These are phyloP conservation scores for Zaprionus tsacasi DNA, from an alignment of 1,140 invertebrate species.

Conservation along the genomic window DNA sequence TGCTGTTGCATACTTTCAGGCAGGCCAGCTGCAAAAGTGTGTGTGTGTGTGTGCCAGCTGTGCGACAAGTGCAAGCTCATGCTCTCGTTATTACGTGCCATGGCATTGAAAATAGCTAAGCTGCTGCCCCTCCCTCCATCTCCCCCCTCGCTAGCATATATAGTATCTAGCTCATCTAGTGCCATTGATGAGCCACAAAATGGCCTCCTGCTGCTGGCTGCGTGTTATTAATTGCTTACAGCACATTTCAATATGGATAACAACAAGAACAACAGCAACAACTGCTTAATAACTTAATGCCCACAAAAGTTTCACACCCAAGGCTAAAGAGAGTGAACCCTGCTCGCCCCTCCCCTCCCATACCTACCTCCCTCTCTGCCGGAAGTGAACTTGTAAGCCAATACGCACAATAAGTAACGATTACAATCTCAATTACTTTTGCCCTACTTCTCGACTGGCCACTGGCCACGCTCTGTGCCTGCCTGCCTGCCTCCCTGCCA, in stretches of 20 bases:
- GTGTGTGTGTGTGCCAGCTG: constrained; percentile 1
- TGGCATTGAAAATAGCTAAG: constrained; percentile 66
- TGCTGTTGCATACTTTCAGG: constrained; percentile 66
- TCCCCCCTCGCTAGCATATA: too few species aligned
- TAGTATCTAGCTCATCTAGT: constrained; percentile 14
- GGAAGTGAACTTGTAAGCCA: constrained; percentile 40
- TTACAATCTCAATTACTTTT: constrained; percentile 81
- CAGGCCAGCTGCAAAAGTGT: too few species aligned
- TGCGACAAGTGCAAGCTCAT: constrained; percentile 76
- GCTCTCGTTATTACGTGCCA: constrained; percentile 76
- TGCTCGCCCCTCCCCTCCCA: background rate
- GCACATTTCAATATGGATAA: constrained; percentile 66
- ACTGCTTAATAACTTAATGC: constrained; percentile 81
- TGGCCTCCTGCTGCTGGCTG: constrained; percentile 23
- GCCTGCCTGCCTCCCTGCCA: constrained; percentile 15
- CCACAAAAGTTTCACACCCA: constrained; percentile 66
- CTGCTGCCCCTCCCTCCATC: background rate
- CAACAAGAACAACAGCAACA: constrained; percentile 36
- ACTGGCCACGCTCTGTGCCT: background rate
- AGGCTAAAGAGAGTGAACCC: background rate
- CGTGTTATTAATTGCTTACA: constrained; percentile 74
- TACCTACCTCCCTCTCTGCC: background rate
- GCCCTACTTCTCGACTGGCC: constrained; percentile 35
- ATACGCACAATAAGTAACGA: constrained; percentile 74
- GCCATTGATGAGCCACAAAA: constrained; percentile 49